phyloP scores from a whole-genome alignment of 2,113 vertebrate species.

The Zosterops japonicus region DNA sequence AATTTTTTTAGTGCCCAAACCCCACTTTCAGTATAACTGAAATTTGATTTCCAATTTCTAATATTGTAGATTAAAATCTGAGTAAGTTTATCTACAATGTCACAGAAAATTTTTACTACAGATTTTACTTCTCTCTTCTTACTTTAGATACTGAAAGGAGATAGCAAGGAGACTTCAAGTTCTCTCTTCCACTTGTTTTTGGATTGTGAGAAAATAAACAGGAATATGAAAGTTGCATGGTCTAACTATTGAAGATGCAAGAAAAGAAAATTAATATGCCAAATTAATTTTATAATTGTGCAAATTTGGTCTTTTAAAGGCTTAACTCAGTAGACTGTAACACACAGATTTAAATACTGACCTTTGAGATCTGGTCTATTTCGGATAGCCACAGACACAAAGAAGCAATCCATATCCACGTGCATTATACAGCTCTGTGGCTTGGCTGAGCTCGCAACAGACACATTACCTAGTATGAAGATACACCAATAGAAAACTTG shows the following conservation, averaged over 20 bases:
- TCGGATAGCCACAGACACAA: constrained; percentile 96
- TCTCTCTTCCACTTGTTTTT: background rate
- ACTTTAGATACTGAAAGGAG: background rate
- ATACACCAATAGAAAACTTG: constrained; percentile 70
- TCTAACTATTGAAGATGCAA: background rate
- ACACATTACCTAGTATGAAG: constrained; percentile 76
- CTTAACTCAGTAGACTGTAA: background rate
- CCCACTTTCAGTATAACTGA: background rate
- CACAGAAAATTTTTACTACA: background rate
- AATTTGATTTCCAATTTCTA: background rate
- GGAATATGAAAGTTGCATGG: background rate
- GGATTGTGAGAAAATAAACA: background rate
- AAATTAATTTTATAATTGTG: background rate
- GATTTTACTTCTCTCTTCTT: background rate
- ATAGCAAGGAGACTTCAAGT: background rate
- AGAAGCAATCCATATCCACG: constrained; percentile 99
- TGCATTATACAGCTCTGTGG: constrained; percentile 92
- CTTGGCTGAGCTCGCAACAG: constrained; percentile 72
- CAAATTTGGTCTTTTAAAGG: background rate
- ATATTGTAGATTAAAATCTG: background rate
- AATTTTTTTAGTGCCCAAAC: background rate
- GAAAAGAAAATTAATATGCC: background rate
- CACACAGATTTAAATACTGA: constrained; percentile 59
- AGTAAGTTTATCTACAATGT: background rate
- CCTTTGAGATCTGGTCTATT: constrained; percentile 93